Base-by-base conservation (phyloP, 2,113 vertebrate species). In the Microtus pennsylvanicus region DNA sequence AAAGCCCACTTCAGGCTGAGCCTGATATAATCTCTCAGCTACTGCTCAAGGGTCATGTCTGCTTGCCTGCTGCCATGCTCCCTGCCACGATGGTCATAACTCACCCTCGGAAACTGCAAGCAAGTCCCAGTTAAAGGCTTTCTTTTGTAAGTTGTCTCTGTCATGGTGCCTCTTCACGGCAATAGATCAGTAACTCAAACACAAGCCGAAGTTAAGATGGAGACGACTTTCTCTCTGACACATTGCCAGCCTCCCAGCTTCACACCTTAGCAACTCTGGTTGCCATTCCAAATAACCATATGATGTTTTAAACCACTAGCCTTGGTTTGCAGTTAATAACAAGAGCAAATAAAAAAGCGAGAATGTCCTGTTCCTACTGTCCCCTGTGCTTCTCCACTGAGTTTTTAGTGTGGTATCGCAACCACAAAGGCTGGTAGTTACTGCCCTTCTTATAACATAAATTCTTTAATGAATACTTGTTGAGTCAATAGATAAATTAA, bases 221-320 rank as follows among this genome's bases (percentile, higher is more conserved):
- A 5, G 6, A 63, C 45, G 16, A 72, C 75, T 75, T 52, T 52
- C 65, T 89, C 89, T 89, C 58, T 26, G 35, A n/a, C 7, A 28
- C 47, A 70, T 14, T 42, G 24, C 22, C 30, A 85, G 67, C 3
- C 38, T 91, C 87, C 80, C 52, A 81, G 7, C 67, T 72, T 33
- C 85, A 26, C 10, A n/a, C 4, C 30, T 92, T 65, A 90, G 47
- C 4, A 88, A 81, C 21, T 52, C 13, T 30, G 5, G 33, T 0
- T 80, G 38, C 30, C 9, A 94, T 74, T 95, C 88, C 82, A 70
- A 86, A 77, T 74, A 77, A 95, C 63, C 75, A 45, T 4, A 52
- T 6, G 1, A 63, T 42, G 86, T 58, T 78, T 90, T n/a, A 87
- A 67, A 67, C 75, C 74, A 65, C 10, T 30, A 17, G 45, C 30